Percentiles rank a stretch among this genome's conserved stretches.
These are phyloP conservation scores for Papilio glaucus DNA, from an alignment of 1,140 invertebrate genomes.

Conservation along the genomic window DNA sequence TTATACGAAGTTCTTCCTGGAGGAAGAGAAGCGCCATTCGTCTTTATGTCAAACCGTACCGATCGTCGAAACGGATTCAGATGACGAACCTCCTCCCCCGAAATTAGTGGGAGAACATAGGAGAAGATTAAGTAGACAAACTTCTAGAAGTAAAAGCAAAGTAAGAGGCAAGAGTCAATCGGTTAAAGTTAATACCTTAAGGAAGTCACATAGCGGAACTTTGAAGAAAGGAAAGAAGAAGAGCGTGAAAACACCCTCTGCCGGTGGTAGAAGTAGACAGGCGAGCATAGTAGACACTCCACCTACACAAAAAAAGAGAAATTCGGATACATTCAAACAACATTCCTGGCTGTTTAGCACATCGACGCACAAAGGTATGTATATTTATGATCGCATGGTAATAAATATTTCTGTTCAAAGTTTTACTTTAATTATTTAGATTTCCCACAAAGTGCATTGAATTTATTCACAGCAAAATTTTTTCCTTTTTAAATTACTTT, in stretches of 20 bases:
- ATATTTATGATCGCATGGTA: conserved; percentile 16
- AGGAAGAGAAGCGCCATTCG: conserved; percentile 71
- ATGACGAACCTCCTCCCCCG: conserved; percentile 70
- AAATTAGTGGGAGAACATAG: conserved; percentile 71
- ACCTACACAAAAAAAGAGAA: conserved; percentile 69
- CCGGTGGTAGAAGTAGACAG: conserved; percentile 64
- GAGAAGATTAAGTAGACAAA: conserved; percentile 73
- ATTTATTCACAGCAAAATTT: neutral
- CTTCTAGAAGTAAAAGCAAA: conserved; percentile 78
- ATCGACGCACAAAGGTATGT: conserved; percentile 48
- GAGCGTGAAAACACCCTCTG: conserved; percentile 56
- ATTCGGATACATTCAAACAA: conserved; percentile 62
- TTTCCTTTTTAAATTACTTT: neutral
- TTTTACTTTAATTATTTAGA: neutral
- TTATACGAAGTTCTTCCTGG: conserved; percentile 73
- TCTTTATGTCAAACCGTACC: conserved; percentile 50
- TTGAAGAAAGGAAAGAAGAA: conserved; percentile 78
- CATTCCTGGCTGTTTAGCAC: conserved; percentile 79
- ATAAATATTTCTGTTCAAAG: neutral
- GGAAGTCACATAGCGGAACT: conserved; percentile 75
- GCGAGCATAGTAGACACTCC: conserved; percentile 71
- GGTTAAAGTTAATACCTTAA: conserved; percentile 73
- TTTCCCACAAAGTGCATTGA: no score
- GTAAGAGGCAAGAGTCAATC: conserved; percentile 74
- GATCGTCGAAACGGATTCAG: conserved; percentile 70